Evolutionary conservation across 2,888 invertebrate genomes (phyloP).

Genomic region (Nymphalis urticae): DNA sequence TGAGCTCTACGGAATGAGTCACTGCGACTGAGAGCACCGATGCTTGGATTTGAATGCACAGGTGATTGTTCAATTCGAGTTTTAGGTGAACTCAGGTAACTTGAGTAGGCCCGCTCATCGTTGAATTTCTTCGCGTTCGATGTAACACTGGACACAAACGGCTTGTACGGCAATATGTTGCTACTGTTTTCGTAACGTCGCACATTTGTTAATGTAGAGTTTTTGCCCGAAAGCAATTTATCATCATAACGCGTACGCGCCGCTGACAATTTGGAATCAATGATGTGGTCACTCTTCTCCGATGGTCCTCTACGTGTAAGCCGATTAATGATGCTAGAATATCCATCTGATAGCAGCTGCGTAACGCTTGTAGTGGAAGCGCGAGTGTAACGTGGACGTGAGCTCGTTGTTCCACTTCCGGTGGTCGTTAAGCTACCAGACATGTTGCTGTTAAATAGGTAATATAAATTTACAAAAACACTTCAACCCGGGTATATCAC

Average conservation of each 20-base stretch:
- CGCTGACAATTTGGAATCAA: conserved; percentile 60
- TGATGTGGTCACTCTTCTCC: conserved; percentile 80
- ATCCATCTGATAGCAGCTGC: conserved; percentile 92
- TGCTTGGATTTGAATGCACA: conserved; percentile 63
- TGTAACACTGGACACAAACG: conserved; percentile 57
- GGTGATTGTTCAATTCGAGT: conserved; percentile 70
- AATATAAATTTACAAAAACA: conserved; percentile 47
- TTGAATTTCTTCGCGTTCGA: conserved; percentile 60
- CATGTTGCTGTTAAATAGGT: conserved; percentile 49
- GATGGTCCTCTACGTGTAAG: conserved; percentile 90
- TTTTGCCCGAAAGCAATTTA: conserved; percentile 64
- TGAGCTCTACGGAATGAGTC: conserved; percentile 77
- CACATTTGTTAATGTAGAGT: conserved; percentile 63
- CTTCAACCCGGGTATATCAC: conserved; percentile 70
- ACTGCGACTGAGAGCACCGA: conserved; percentile 68
- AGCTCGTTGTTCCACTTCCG: conserved; percentile 71
- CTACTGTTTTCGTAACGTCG: conserved; percentile 74
- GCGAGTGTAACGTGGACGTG: conserved; percentile 87
- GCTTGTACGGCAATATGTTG: conserved; percentile 68
- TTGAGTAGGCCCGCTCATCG: conserved; percentile 69
- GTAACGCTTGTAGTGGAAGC: conserved; percentile 91
- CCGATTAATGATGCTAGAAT: conserved; percentile 91
- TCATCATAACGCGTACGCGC: conserved; percentile 71
- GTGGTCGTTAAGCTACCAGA: conserved; percentile 64
- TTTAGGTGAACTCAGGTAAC: conserved; percentile 67